Evolutionary conservation across 2,888 invertebrate genomes (phyloP).

Genomic region (Steinernema hermaphroditum): DNA sequence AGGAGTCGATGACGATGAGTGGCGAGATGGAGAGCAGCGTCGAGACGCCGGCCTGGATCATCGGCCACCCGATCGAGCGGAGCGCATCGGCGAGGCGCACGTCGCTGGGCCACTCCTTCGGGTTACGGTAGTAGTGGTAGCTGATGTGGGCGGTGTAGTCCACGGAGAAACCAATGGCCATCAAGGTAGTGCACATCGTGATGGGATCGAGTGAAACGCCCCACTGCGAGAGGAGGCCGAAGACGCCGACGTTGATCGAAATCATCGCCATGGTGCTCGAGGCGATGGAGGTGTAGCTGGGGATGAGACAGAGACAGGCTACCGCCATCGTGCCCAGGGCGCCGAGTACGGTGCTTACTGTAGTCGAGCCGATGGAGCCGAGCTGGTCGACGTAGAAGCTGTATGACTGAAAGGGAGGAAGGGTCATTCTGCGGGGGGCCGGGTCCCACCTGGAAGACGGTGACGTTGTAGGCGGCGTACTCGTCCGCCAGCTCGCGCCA

Average conservation of each 20-base stretch:
- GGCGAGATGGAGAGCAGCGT: constrained; percentile 52
- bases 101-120: constrained; percentile 46
- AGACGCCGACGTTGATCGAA: constrained; percentile 57
- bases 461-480: constrained; percentile 50
- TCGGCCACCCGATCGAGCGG: constrained; percentile 56
- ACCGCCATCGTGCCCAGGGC: constrained; percentile 56
- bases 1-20: constrained; percentile 47
- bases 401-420: constrained; percentile 46
- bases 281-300: constrained; percentile 46
- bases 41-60: constrained; percentile 55
- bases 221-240: constrained; percentile 54
- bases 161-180: constrained; percentile 51
- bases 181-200: constrained; percentile 56
- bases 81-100: constrained; percentile 53
- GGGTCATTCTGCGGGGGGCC: not conserved
- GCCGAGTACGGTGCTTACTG: constrained; percentile 52
- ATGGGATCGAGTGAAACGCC: constrained; percentile 56
- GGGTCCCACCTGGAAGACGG: constrained; percentile 52
- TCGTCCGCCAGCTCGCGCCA: constrained; percentile 51
- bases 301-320: constrained; percentile 57
- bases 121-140: constrained; percentile 57
- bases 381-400: constrained; percentile 58
- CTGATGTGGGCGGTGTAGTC: constrained; percentile 56
- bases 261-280: constrained; percentile 54
- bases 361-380: constrained; percentile 50